Evolutionary conservation across 2,888 invertebrate genomes (phyloP).

Genomic region (Tiliacea aurago): DNA sequence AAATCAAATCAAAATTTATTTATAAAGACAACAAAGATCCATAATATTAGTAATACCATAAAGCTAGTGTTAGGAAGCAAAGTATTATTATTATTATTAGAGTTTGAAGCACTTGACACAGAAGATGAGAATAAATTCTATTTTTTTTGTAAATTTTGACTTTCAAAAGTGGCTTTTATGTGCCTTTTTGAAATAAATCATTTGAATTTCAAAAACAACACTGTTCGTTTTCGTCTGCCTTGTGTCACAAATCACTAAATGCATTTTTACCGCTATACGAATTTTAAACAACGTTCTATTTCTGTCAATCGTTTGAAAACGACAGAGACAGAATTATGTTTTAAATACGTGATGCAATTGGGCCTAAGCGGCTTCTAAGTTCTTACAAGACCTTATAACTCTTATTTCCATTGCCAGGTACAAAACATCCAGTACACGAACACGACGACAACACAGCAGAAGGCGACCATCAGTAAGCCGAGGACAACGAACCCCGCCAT

Average conservation of each 20-base stretch:
- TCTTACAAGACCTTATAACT: background rate
- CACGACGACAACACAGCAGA: conserved; percentile 86
- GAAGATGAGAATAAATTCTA: too few relatives aligned
- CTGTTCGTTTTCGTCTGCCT: background rate
- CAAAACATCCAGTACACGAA: conserved; percentile 87
- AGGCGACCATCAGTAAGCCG: conserved; percentile 88
- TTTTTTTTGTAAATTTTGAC: too few relatives aligned
- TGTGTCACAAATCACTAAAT: background rate
- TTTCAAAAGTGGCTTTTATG: too few relatives aligned
- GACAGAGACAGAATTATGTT: background rate
- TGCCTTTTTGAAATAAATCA: too few relatives aligned
- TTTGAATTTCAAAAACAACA: too few relatives aligned
- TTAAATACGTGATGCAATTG: too few relatives aligned
- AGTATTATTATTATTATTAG: too few relatives aligned
- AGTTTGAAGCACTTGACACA: too few relatives aligned
- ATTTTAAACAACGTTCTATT: background rate
- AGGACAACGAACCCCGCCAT: conserved; percentile 92
- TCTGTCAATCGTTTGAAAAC: background rate
- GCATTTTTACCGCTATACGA: background rate
- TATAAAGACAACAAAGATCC: too few relatives aligned
- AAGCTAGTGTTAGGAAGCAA: too few relatives aligned
- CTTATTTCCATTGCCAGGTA: conserved; percentile 72
- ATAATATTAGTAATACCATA: too few relatives aligned
- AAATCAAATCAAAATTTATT: too few relatives aligned
- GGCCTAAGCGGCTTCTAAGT: background rate